Conservation (phyloP, 2,888 invertebrate species). For the Plagiodera versicolora region DNA sequence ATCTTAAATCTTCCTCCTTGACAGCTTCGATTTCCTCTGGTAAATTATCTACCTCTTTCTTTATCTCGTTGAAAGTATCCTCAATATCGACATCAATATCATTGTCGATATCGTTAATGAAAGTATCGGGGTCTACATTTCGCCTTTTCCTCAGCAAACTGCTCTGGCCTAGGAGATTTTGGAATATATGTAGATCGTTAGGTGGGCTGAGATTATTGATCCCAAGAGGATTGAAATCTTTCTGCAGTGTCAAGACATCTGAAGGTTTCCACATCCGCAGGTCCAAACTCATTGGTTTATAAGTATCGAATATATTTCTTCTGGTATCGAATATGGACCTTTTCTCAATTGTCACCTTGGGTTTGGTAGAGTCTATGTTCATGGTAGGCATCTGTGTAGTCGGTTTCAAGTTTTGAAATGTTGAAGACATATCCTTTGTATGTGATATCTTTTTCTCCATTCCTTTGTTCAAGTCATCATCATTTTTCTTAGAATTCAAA, state of each 20-base stretch:
- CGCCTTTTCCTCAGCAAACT: slow-evolving; percentile 22
- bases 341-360: slow-evolving; percentile 15
- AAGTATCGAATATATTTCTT: slow-evolving; percentile 29
- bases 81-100: slow-evolving; percentile 38
- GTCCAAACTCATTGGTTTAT: slow-evolving; percentile 32
- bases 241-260: slow-evolving; percentile 34
- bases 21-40: slow-evolving; percentile 1
- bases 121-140: slow-evolving; percentile 20
- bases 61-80: slow-evolving; percentile 31
- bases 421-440: background rate
- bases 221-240: slow-evolving; percentile 14
- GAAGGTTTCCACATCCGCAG: slow-evolving; percentile 37
- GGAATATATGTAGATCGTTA: slow-evolving; percentile 21
- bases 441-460: background rate
- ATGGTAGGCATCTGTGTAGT: background rate
- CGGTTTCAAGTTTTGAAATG: background rate
- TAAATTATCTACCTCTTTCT: slow-evolving; percentile 27
- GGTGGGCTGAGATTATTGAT: slow-evolving; percentile 16
- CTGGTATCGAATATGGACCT: slow-evolving; percentile 26
- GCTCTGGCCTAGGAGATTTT: slow-evolving; percentile 21
- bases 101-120: slow-evolving; percentile 14
- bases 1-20: slow-evolving; percentile 10
- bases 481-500: background rate
- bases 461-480: background rate
- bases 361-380: background rate